Evolutionary conservation across 37 sponge, comb jelly and placozoan species (phyloP), one percentile per base, ranked within the genome.

Genomic region (Beroe ovata): DNA sequence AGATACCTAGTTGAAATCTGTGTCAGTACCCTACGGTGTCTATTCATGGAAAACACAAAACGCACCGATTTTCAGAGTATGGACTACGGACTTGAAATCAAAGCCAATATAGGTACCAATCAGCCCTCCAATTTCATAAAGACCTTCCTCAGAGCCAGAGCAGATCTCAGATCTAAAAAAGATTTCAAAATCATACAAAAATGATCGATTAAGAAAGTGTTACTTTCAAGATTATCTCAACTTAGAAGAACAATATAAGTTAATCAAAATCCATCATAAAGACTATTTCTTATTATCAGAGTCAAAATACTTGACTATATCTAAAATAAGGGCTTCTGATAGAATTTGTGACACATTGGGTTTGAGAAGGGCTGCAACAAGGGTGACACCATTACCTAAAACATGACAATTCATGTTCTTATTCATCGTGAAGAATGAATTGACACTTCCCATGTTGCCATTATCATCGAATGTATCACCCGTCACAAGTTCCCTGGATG

Each of bases 241-340:
- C n/a, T n/a, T n/a, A n/a, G n/a, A n/a, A n/a, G n/a, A n/a, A n/a
- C 54, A 47, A 47, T 47, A 11, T 47, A 47, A 47, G 54, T 16
- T 11, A 47, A 47, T 11, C 54, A 47, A 47, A 47, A 47, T 47
- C 6, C 54, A 47, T 47, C 11, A 47, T 47, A 16, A 47, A 47
- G 11, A 16, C 54, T 77, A 32, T 40, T 77, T 77, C 42, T 39
- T 39, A 20, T 3, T 37, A 21, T 42, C 54, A 40, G 38, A n/a
- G n/a, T n/a, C n/a, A 77, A 77, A 77, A 42, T 42, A 77, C 4
- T 77, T 35, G 21, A 77, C 47, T 36, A 77, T 77, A 40, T 77
- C 84, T 21, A n/a, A 8, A 42, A 77, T 42, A 39, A 77, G 84
- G 3, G 84, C 84, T 22, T 11, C 28, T 19, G 84, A 42, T 40